Evolutionary conservation across 2,797 vertebrate species (phyloP), one percentile per base, ranked within the genome.

Genomic region (Sorex maritimensis): DNA sequence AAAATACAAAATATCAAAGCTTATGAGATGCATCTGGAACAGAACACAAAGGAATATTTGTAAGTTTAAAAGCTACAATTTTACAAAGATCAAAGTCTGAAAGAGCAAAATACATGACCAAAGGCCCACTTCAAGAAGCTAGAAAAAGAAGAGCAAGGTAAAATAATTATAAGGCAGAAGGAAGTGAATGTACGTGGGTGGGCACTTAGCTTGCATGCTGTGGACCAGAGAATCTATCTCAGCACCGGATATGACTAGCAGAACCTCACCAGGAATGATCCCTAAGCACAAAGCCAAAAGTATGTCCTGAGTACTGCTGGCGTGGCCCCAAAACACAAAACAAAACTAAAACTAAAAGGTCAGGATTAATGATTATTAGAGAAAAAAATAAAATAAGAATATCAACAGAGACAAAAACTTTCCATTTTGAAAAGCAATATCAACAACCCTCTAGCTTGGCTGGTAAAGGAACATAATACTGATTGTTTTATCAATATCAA

Each of bases 61-160:
- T 26, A 85, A 52, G 61, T 90, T 49, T 81, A 65, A 88, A 89
- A 41, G 4, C 11, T 30, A 58, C 52, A 24, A 71, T 71, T 67
- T 34, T 52, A 92, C 65, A 87, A 83, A 61, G 30, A 80, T 19
- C 58, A 24, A 65, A 1, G 14, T 38, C 80, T 94, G 5, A 77
- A 44, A 44, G 41, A 44, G 41, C 41, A 44, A 44, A 75, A 72
- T 81, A 34, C 85, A 3, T 82, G 23, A 71, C 71, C 52, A 58
- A 75, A 77, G 23, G 19, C 71, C 75, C 52, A 30, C n/a, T n/a
- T 78, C 58, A 85, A 85, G 65, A 90, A 93, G 34, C 61, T 81
- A 71, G 38, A 85, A 89, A 93, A 86, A 92, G 68, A 94, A 61
- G 58, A 28, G 30, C 34, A 63, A 92, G 82, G 41, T 67, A 71